A percentile compares a stretch with the other conserved stretches of the same genome.
Conservation (phyloP, 2,113 vertebrate genomes). For the Phalacrocorax pelagicus region DNA sequence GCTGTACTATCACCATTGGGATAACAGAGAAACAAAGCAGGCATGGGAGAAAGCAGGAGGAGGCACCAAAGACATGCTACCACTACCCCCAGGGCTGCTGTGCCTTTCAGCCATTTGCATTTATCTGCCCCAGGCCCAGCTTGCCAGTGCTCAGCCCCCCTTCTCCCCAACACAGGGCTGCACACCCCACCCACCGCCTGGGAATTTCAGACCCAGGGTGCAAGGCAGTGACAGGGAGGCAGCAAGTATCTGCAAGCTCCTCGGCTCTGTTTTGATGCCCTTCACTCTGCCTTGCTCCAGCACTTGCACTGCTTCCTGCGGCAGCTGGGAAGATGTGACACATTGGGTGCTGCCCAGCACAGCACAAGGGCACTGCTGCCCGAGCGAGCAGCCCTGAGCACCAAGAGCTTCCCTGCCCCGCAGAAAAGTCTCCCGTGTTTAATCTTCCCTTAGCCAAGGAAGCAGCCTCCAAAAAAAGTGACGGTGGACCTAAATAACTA, state of each 20-base stretch:
- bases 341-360: fast-evolving
- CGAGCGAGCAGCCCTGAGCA: fast-evolving
- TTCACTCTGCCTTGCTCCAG: background rate
- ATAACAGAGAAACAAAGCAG: background rate
- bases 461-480: background rate
- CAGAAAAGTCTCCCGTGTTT: background rate
- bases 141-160: fast-evolving
- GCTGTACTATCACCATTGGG: background rate
- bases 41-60: background rate
- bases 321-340: background rate
- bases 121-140: background rate
- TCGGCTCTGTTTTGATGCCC: background rate
- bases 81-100: background rate
- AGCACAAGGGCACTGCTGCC: background rate
- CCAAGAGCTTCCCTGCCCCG: background rate
- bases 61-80: background rate
- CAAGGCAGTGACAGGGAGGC: background rate
- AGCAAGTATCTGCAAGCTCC: background rate
- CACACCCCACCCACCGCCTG: fast-evolving
- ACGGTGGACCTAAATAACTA: background rate
- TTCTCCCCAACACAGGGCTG: background rate
- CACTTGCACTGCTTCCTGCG: fast-evolving
- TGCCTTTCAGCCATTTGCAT: background rate
- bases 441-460: background rate
- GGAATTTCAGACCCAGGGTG: background rate